Base-by-base conservation (phyloP, 2,888 invertebrate genomes). In the Leptopilina myrica region DNA sequence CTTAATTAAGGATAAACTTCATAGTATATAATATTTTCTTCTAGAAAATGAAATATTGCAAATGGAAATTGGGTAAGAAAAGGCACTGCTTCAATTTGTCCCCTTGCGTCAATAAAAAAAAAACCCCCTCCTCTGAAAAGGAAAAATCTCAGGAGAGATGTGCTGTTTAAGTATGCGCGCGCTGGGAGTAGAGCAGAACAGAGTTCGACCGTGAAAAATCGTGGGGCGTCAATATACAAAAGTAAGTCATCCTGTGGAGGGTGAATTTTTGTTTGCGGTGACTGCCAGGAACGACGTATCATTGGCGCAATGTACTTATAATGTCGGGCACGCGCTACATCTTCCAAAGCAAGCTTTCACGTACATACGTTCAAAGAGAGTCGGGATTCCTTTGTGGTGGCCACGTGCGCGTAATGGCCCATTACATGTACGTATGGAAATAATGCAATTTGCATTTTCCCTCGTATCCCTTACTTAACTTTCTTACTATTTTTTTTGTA, bases 321-420 rank as follows among this genome's bases (percentile, higher is more conserved):
- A 73, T 73, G 73, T 73, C 73, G 73, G 56, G 73, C 73, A 73
- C 73, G 73, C 73, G 73, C 73, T 73, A 26, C 73, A 56, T 73
- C 73, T 73, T 73, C 73, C 53, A 73, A 56, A 56, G 73, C 73
- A 73, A 56, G 73, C 73, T 73, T 73, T 73, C 73, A 73, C 56
- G 73, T 73, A 73, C 73, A 73, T 77, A 69, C 78, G 77, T 46
- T 62, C 78, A 80, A 62, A 80, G 81, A 82, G 67, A 64, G 78
- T 77, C 82, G 81, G 81, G 82, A 83, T 84, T 85, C 83, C 87
- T 87, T 86, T 86, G 87, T 86, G 81, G 85, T 82, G 78, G 84
- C 83, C 87, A 86, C 88, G 89, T 88, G 89, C 84, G 86, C 84
- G 83, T 88, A 88, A 88, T 89, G 88, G 88, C 81, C 87, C 83